Conservation (phyloP, 2,797 vertebrate species). For the Sebastes matsubarae region DNA sequence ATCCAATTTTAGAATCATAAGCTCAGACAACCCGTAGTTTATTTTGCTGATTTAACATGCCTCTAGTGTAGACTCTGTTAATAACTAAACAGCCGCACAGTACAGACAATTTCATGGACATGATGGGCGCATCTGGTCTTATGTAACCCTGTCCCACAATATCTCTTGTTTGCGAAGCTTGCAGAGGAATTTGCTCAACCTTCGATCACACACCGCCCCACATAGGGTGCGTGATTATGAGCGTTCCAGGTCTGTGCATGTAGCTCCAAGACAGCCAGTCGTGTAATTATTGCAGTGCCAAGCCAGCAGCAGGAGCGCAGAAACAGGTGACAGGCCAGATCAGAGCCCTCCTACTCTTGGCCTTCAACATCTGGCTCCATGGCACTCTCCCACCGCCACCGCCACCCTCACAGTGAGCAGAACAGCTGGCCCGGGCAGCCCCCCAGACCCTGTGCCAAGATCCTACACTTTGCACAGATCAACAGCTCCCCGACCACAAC, state of each 20-base stretch:
- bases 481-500: constrained; percentile 62
- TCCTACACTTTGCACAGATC: constrained; percentile 58
- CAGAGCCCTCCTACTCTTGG: constrained; percentile 18
- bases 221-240: constrained; percentile 17
- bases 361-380: constrained; percentile 61
- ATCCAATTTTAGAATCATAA: background rate
- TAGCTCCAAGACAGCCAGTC: constrained; percentile 16
- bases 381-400: constrained; percentile 3
- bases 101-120: constrained; percentile 14
- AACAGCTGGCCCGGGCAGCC: constrained; percentile 52
- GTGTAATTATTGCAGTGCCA: constrained; percentile 35
- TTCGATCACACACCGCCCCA: constrained; percentile 39
- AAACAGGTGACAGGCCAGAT: constrained; percentile 59
- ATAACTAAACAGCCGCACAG: background rate
- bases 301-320: constrained; percentile 21
- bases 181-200: constrained; percentile 61
- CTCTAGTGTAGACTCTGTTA: background rate
- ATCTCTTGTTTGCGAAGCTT: constrained; percentile 49
- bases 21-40: background rate
- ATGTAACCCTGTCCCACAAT: constrained; percentile 30
- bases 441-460: constrained; percentile 48
- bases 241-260: constrained; percentile 21
- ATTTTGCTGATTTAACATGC: background rate
- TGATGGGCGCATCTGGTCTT: constrained; percentile 25
- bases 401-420: constrained; percentile 12